Base-by-base conservation (phyloP, 2,797 vertebrate genomes). In the Sus cebifrons region DNA sequence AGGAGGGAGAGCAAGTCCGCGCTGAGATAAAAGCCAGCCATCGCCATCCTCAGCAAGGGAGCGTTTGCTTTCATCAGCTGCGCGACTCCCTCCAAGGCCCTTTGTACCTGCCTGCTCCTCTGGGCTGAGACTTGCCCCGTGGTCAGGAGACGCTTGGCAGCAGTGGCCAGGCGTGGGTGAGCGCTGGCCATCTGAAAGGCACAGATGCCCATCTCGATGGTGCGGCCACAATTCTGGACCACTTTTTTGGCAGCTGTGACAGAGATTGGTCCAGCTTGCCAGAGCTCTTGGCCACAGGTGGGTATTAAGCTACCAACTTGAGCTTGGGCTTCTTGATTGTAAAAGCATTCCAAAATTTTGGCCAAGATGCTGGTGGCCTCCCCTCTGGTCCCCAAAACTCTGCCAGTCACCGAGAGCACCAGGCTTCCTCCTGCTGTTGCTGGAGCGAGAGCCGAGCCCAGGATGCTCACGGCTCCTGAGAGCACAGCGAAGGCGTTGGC, bases 381-480 rank as follows among this genome's bases (percentile, higher is more conserved):
- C 0, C 94, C 86, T 1, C 5, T 56, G 3, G 64, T 16, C 29
- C 78, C 94, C 49, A 98, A 36, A 11, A 68, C 58, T 5, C 56
- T 40, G 2, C 96, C 65, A 5, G 62, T 36, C 2, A 40, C 29
- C 0, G 83, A 84, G 36, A 98, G 68, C 11, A 84, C 0, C 54
- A 98, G 79, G 29, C 97, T 98, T 20, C 89, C 96, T 6, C 95
- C 96, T 3, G 58, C 73, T 1, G 96, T 97, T 3, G 20, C 21
- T 0, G 96, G 96, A 18, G 87, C 89, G 0, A 98, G 56, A 23
- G 18, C 86, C 6, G 97, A 74, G 1, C 98, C 98, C 67, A 98
- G 3, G 71, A 97, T 2, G 62, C 58, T 60, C 94, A 89, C 4
- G 7, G 73, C 3, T 0, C 83, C 79, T 0, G 96, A 97, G 32